Conservation (phyloP, 1,140 invertebrate species). For the Ectropis grisescens region DNA sequence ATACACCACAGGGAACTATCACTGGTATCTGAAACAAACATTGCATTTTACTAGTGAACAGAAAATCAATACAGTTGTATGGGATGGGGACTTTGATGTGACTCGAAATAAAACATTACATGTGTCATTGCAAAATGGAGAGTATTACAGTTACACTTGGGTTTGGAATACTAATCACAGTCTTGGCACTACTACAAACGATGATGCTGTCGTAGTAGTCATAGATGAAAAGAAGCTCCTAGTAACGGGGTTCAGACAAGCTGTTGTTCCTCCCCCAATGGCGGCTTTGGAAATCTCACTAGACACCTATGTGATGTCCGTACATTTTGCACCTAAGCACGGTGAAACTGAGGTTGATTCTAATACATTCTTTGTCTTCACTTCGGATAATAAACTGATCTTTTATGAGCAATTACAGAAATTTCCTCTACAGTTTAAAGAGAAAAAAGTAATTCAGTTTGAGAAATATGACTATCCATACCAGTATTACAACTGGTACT, state of each 20-base stretch:
- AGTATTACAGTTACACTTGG: constrained; percentile 74
- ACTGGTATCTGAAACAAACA: constrained; percentile 91
- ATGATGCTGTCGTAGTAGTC: constrained; percentile 78
- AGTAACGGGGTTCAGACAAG: constrained; percentile 80
- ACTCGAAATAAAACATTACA: constrained; percentile 73
- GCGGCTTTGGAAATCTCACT: constrained; percentile 74
- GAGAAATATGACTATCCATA: constrained; percentile 37
- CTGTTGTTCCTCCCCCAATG: constrained; percentile 89
- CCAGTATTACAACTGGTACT: constrained; percentile 50
- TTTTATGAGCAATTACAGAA: constrained; percentile 40
- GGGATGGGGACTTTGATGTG: constrained; percentile 73
- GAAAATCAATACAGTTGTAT: constrained; percentile 69
- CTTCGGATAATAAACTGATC: constrained; percentile 29
- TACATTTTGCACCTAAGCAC: constrained; percentile 71
- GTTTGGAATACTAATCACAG: constrained; percentile 74
- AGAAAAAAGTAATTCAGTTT: constrained; percentile 19
- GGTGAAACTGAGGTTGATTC: constrained; percentile 26
- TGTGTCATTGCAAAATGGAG: constrained; percentile 69
- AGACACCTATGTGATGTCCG: constrained; percentile 70
- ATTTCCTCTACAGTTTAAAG: constrained; percentile 39
- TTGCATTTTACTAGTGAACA: constrained; percentile 68
- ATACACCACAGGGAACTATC: constrained; percentile 88
- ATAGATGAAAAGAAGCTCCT: constrained; percentile 83
- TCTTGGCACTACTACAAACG: constrained; percentile 51
- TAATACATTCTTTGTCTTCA: constrained; percentile 57